These are phyloP conservation scores for Monochamus saltuarius DNA, from an alignment of 1,140 invertebrate species.

Conservation along the genomic window DNA sequence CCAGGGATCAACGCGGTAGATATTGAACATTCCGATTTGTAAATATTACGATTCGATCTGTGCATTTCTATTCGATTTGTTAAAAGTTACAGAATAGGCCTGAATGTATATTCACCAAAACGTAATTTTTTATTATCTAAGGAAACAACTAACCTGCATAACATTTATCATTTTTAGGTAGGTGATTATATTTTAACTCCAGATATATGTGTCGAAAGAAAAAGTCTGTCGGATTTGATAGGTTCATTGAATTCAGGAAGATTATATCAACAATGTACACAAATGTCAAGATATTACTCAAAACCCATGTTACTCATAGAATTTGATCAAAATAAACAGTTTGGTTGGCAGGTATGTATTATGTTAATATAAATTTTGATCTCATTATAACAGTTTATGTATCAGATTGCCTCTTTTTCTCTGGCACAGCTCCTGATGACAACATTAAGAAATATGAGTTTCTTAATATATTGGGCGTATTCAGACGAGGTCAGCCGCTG, in stretches of 20 bases:
- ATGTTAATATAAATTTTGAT: no score
- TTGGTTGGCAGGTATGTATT: constrained; percentile 74
- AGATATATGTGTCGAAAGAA: constrained; percentile 94
- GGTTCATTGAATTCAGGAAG: constrained; percentile 93
- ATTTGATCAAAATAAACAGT: constrained; percentile 93
- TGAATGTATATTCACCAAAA: no score
- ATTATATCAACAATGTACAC: constrained; percentile 90
- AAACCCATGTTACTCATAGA: constrained; percentile 94
- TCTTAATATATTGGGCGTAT: no score
- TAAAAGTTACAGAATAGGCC: no score
- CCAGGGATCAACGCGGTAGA: no score
- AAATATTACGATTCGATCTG: no score
- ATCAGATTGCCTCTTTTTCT: neutral
- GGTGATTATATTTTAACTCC: constrained; percentile 98
- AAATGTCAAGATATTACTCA: constrained; percentile 85
- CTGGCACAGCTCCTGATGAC: neutral
- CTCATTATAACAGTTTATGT: neutral
- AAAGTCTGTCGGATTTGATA: constrained; percentile 96
- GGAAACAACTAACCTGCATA: neutral
- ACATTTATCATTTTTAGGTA: constrained; percentile 59
- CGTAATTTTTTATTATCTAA: neutral
- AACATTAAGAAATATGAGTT: neutral
- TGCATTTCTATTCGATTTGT: no score
- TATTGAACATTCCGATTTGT: no score
- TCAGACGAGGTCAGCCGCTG: no score